These are phyloP conservation scores for Anoura caudifer DNA, from an alignment of 2,113 vertebrate genomes.

Conservation along the genomic window DNA sequence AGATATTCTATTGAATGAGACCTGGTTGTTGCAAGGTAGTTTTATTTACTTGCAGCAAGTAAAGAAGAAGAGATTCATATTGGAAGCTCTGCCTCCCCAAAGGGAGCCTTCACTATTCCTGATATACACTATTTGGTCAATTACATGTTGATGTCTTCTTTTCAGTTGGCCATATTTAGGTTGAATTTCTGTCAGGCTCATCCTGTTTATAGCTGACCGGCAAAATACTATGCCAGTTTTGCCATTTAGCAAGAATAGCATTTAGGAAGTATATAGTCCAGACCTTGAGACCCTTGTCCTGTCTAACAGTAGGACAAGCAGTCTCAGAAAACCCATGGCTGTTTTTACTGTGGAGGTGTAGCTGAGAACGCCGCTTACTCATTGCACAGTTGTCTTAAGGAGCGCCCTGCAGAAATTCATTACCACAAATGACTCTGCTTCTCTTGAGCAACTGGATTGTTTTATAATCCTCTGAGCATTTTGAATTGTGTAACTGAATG, in stretches of 20 bases:
- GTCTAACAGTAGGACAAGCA: neutral
- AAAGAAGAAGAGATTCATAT: neutral
- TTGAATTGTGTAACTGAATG: neutral
- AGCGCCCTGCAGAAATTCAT: neutral
- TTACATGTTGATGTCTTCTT: neutral
- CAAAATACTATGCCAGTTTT: neutral
- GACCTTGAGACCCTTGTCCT: neutral
- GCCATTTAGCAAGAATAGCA: neutral
- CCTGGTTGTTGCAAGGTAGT: neutral
- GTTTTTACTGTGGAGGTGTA: neutral
- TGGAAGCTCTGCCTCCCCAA: neutral
- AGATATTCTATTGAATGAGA: neutral
- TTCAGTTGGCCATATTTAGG: neutral
- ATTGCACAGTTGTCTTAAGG: neutral
- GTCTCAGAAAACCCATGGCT: neutral
- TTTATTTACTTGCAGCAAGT: neutral
- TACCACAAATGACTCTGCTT: neutral
- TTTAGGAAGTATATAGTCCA: neutral
- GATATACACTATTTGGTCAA: neutral
- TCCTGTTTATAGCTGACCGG: neutral
- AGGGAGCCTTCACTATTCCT: neutral
- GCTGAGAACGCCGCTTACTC: neutral
- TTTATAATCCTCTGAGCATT: constrained; percentile 20
- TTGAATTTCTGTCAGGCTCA: neutral
- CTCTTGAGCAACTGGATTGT: neutral